phyloP scores from a whole-genome alignment of 2,113 vertebrate species.

The Ageneiosus marmoratus region DNA sequence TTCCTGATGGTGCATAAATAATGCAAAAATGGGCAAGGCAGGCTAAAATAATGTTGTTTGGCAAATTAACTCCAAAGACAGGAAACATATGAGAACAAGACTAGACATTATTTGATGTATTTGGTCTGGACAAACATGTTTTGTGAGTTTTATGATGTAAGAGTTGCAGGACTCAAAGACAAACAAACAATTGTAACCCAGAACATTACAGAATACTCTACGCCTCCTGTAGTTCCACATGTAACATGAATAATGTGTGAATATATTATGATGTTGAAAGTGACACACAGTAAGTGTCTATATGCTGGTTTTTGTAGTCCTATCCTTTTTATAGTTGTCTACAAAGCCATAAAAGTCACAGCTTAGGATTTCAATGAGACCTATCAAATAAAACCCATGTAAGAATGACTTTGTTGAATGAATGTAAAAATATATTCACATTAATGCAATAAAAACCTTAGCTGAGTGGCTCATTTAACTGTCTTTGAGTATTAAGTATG shows the following conservation, averaged over 20 bases:
- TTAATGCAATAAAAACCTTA: not conserved
- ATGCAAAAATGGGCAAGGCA: not conserved
- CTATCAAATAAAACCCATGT: not conserved
- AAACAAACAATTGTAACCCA: not conserved
- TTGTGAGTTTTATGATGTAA: constrained; percentile 52
- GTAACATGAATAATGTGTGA: not conserved
- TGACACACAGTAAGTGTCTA: not conserved
- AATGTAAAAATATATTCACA: not conserved
- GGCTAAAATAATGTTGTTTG: not conserved
- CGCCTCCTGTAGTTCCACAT: not conserved
- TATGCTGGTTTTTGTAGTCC: not conserved
- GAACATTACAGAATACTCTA: not conserved
- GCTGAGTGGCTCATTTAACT: not conserved
- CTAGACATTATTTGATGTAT: constrained; percentile 39
- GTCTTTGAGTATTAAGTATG: constrained; percentile 21
- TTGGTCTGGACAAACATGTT: constrained; percentile 44
- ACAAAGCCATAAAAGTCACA: not conserved
- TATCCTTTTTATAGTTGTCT: not conserved
- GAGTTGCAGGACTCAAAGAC: constrained; percentile 24
- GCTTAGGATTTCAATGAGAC: not conserved
- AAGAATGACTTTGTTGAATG: not conserved
- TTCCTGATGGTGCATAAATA: not conserved
- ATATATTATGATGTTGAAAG: not conserved
- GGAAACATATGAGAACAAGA: constrained; percentile 29
- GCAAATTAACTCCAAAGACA: not conserved